Conservation (phyloP, 2,888 invertebrate species). For the Cantharis rustica region DNA sequence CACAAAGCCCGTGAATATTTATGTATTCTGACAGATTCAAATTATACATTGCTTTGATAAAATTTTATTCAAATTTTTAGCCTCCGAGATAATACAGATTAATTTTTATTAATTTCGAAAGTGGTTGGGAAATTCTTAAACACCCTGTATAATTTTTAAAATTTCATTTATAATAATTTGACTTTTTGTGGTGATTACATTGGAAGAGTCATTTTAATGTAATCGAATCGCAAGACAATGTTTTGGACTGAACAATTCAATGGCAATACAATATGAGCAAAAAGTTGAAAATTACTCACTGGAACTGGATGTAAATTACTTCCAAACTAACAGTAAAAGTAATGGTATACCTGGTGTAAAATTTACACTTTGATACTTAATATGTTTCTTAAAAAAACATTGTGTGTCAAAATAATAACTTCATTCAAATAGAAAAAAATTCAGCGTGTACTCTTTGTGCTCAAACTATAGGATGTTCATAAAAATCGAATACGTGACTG, state of each 20-base stretch:
- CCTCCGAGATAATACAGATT: background rate
- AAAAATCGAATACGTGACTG: background rate
- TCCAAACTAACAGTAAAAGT: background rate
- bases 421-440: background rate
- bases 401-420: background rate
- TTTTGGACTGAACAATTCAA: background rate
- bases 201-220: no score
- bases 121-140: background rate
- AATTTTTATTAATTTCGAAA: background rate
- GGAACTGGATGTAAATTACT: background rate
- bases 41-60: background rate
- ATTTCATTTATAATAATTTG: background rate
- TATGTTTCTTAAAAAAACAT: background rate
- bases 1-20: slow-evolving; percentile 1
- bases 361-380: background rate
- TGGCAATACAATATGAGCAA: background rate
- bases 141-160: background rate
- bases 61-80: background rate
- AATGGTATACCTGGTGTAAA: background rate
- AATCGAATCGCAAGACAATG: background rate
- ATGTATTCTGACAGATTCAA: background rate
- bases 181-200: background rate
- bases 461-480: background rate
- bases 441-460: background rate
- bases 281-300: background rate